A percentile compares a stretch with the other conserved stretches of the same genome.
These are phyloP conservation scores for Tipula unca DNA, from an alignment of 2,888 invertebrate species.

Conservation along the genomic window DNA sequence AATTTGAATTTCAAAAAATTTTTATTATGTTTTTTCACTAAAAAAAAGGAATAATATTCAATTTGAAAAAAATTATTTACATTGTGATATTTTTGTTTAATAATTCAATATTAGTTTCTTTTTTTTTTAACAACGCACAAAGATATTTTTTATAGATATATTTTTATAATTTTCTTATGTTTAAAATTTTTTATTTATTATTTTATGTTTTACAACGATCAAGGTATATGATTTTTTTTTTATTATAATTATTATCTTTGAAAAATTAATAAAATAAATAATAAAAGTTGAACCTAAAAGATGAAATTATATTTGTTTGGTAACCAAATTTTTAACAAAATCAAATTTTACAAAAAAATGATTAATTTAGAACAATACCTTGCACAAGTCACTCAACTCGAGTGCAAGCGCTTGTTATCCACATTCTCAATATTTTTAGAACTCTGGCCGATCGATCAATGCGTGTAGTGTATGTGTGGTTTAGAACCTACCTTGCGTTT, in stretches of 20 bases:
- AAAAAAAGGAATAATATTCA: background rate
- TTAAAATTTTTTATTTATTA: background rate
- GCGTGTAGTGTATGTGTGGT: background rate
- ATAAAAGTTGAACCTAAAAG: background rate
- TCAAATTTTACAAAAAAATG: conserved; percentile 16
- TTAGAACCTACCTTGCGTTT: conserved; percentile 17
- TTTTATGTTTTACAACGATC: background rate
- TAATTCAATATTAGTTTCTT: background rate
- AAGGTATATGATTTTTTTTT: conserved; percentile 1
- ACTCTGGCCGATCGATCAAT: background rate
- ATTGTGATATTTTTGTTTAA: background rate
- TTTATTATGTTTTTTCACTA: conserved; percentile 1
- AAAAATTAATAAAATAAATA: background rate
- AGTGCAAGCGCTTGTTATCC: conserved; percentile 58
- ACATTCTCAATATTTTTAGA: conserved; percentile 38
- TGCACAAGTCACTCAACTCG: conserved; percentile 72
- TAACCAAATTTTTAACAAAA: background rate
- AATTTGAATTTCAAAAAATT: background rate
- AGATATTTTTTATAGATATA: background rate
- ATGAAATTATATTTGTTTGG: background rate
- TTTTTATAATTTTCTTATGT: background rate
- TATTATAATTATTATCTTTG: background rate
- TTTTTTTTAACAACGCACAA: background rate
- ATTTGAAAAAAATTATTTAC: conserved; percentile 3
- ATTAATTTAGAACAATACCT: conserved; percentile 52